phyloP scores from a whole-genome alignment of 23 tunicate genomes.

The Trididemnum clinides region DNA sequence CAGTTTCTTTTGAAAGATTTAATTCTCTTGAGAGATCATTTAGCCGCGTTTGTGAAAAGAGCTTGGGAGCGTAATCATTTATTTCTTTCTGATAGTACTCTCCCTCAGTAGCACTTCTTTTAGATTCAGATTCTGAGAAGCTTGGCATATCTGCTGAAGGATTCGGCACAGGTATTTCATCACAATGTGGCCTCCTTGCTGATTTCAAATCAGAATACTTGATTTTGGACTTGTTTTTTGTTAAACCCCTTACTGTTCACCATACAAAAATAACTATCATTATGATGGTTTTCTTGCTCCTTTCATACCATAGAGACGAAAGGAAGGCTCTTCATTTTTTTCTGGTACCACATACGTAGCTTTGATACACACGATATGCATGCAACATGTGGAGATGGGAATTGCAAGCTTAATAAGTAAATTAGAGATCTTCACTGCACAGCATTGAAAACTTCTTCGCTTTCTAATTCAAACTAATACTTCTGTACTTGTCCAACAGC shows the following conservation, averaged over 20 bases:
- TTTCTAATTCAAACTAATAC: no score
- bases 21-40: slow-evolving; percentile 8
- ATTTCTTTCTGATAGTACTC: slow-evolving; percentile 8
- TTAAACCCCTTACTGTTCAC: slow-evolving; percentile 15
- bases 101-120: slow-evolving; percentile 3
- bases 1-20: slow-evolving; percentile 17
- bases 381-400: neutral
- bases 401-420: no score
- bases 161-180: slow-evolving; percentile 27
- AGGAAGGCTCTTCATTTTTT: slow-evolving; percentile 2
- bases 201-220: slow-evolving; percentile 8
- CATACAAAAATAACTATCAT: slow-evolving; percentile 1
- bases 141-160: slow-evolving; percentile 19
- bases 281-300: slow-evolving; percentile 11
- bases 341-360: slow-evolving; percentile 3
- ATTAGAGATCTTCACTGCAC: no score
- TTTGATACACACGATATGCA: neutral
- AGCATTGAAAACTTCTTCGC: no score
- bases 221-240: slow-evolving; percentile 18
- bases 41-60: slow-evolving; percentile 2
- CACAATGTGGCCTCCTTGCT: slow-evolving; percentile 9
- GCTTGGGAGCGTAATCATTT: neutral
- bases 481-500: no score
- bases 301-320: slow-evolving; percentile 1
- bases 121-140: slow-evolving; percentile 14